Conservation (phyloP, 1,140 invertebrate genomes). For the Zaprionus ghesquierei region DNA sequence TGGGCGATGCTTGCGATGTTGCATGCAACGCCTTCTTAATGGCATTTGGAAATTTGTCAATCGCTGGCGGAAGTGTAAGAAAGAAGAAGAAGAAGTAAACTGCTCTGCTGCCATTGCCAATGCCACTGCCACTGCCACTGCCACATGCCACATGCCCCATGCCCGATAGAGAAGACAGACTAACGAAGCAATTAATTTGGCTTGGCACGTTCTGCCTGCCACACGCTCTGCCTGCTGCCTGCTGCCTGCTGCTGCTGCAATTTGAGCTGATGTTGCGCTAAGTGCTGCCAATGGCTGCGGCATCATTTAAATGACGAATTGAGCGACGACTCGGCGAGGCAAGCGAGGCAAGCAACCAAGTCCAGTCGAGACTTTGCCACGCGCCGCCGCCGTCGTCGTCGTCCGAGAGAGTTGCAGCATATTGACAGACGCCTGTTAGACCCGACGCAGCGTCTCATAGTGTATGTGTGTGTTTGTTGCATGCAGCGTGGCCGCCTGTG, state of each 20-base stretch:
- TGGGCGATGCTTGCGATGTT: slow-evolving; percentile 11
- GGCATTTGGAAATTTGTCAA: slow-evolving; percentile 79
- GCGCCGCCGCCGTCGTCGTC: neutral
- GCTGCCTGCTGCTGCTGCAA: slow-evolving; percentile 49
- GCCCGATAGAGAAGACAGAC: slow-evolving; percentile 41
- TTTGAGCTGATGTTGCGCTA: slow-evolving; percentile 76
- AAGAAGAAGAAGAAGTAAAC: slow-evolving; percentile 21
- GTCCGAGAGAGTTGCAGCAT: neutral
- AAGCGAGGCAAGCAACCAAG: slow-evolving; percentile 46
- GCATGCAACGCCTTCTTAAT: slow-evolving; percentile 78
- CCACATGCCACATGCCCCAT: neutral
- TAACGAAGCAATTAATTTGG: slow-evolving; percentile 79
- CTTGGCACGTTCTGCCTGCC: slow-evolving; percentile 60
- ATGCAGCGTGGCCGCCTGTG: neutral
- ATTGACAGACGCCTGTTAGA: slow-evolving; percentile 12
- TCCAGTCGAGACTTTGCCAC: neutral
- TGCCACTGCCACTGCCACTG: neutral
- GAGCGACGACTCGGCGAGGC: slow-evolving; percentile 59
- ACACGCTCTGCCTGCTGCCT: slow-evolving; percentile 26
- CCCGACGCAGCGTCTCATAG: neutral
- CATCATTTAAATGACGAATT: slow-evolving; percentile 76
- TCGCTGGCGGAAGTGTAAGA: slow-evolving; percentile 70
- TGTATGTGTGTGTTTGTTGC: neutral
- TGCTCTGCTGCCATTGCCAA: no score
- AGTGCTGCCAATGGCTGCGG: slow-evolving; percentile 63